Percentiles rank a stretch among this genome's conserved stretches.
Conservation (phyloP, 2,888 invertebrate genomes). For the Acanthoscelides obtectus region DNA sequence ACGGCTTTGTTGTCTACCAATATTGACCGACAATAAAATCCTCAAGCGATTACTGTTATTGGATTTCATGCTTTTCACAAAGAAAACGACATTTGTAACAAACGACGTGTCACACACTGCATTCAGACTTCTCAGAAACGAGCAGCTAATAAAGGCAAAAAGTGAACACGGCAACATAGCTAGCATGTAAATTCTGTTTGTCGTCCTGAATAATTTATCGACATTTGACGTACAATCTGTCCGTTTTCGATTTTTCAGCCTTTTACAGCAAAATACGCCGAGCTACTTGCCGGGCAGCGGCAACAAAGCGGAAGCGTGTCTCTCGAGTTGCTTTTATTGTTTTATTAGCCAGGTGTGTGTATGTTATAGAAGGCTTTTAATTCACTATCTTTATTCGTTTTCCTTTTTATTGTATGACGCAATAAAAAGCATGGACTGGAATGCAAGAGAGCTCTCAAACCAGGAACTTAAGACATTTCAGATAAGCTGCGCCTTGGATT, state of each 20-base stretch:
- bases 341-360: conserved; percentile 24
- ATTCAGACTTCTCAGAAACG: neutral
- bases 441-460: neutral
- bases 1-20: neutral
- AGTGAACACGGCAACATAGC: neutral
- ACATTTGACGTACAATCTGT: conserved; percentile 18
- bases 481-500: neutral
- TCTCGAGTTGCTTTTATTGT: conserved; percentile 19
- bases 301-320: neutral
- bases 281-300: conserved; percentile 5
- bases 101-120: neutral
- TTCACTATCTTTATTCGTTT: neutral
- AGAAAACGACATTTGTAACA: neutral
- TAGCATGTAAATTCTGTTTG: conserved; percentile 17
- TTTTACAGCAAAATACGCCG: conserved; percentile 2
- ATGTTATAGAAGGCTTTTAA: conserved; percentile 9
- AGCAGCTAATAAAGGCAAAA: neutral
- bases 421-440: neutral
- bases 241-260: conserved; percentile 18
- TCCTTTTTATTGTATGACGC: neutral
- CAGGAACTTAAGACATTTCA: neutral
- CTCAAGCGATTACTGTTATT: neutral
- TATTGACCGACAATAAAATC: neutral
- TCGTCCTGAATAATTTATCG: conserved; percentile 20
- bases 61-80: neutral